phyloP scores from a whole-genome alignment of 1,140 invertebrate genomes.

The Vanessa tameamea region DNA sequence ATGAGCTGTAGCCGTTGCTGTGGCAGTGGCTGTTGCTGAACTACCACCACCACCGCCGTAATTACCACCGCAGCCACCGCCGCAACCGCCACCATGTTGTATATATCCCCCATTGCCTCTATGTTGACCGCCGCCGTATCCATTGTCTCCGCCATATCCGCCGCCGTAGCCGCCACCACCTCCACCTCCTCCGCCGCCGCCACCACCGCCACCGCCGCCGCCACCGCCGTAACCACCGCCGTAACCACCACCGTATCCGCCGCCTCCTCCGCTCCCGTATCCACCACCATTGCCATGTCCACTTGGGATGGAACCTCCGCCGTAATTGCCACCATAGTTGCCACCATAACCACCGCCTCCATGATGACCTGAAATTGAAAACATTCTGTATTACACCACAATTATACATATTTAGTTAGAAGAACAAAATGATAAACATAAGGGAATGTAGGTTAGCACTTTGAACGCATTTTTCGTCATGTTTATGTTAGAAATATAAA shows the following conservation, averaged over 20 bases:
- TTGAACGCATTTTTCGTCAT: too few relatives aligned
- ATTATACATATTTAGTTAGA: too few relatives aligned
- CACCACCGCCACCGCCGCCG: slow-evolving; percentile 31
- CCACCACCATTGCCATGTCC: slow-evolving; percentile 23
- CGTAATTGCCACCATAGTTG: slow-evolving; percentile 17
- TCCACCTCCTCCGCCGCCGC: slow-evolving; percentile 32
- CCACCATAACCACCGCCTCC: slow-evolving; percentile 9
- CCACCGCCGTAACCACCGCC: slow-evolving; percentile 26
- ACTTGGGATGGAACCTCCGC: too few relatives aligned
- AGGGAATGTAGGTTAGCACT: too few relatives aligned
- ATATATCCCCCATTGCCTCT: slow-evolving; percentile 35
- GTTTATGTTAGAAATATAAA: too few relatives aligned
- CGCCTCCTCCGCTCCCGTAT: slow-evolving; percentile 30
- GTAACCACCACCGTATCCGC: slow-evolving; percentile 28
- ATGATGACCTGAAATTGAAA: neutral
- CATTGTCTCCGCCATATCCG: slow-evolving; percentile 36
- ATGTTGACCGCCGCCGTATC: slow-evolving; percentile 29
- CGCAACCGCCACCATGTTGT: slow-evolving; percentile 32
- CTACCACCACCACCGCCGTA: slow-evolving; percentile 23
- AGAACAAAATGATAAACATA: too few relatives aligned
- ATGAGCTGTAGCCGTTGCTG: slow-evolving; percentile 32
- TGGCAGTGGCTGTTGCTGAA: slow-evolving; percentile 16
- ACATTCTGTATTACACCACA: too few relatives aligned
- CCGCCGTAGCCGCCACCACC: slow-evolving; percentile 28
- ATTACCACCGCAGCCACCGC: slow-evolving; percentile 30